Evolutionary conservation across 64 coral and sea anemone genomes (phyloP), one percentile per base, ranked within the genome.

Genomic region (Hydrozoanthus tunicans): DNA sequence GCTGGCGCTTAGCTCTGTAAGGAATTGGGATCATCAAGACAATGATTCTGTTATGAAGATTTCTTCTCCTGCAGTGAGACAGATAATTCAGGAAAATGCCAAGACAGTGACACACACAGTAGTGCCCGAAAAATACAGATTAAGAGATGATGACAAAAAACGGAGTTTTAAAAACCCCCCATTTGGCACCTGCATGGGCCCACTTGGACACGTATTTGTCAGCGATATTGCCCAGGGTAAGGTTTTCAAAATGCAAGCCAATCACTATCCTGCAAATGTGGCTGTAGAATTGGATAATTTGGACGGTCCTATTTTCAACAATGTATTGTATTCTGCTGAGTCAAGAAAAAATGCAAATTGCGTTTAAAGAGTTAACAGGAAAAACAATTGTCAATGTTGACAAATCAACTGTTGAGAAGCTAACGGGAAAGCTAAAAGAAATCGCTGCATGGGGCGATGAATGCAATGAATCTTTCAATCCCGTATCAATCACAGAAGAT

Each of bases 251-350:
- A 82, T 92, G 59, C 77, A 73, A 59, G 75, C 60, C 66, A 78
- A 51, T 77, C 91, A 86, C 81, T 79, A 92, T 79, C 81, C 81
- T 64, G 91, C 81, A 55, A 92, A 13, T 56, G 81, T 92, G 7
- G 25, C 81, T 43, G 20, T 86, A 32, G 91, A 92, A 92, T 72
- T 70, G 14, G 59, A 92, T 12, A 73, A 64, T 82, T 58, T 91
- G 90, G 90, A 91, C 56, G 78, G 62, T 68, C 81, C 81, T 63
- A 53, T 92, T 86, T 6, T 69, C 56, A 86, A 92, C 43, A 14
- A 24, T 92, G 81, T 86, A 12, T 73, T 92, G 12, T 79, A 92
- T 62, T 57, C 78, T 67, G 81, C 81, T 62, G 91, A 92, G 91
- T 85, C 91, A 62, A 73, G 81, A 85, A 85, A 86, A 20, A 93